Percentiles rank a stretch among this genome's conserved stretches.
These are phyloP conservation scores for Cardinalis cardinalis DNA, from an alignment of 2,113 vertebrate species.

Conservation along the genomic window DNA sequence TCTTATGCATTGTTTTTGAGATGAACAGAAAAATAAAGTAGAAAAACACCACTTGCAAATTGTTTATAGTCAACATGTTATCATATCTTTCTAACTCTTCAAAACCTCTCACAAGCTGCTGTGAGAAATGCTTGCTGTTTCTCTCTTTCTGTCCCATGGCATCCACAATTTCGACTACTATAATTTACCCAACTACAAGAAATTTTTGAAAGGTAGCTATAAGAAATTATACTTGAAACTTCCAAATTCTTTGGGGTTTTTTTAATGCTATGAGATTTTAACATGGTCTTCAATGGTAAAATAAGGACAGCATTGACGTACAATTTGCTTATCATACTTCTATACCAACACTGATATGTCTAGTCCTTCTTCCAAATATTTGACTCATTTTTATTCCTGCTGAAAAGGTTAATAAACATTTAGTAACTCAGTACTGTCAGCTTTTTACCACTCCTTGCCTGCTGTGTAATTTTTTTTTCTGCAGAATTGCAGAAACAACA, in stretches of 20 bases:
- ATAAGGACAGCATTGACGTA: background rate
- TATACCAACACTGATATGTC: background rate
- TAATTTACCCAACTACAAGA: background rate
- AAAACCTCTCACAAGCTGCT: too few species aligned
- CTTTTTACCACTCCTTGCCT: background rate
- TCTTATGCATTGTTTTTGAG: too few species aligned
- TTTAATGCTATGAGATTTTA: background rate
- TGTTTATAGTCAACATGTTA: too few species aligned
- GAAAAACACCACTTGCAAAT: too few species aligned
- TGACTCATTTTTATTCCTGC: background rate
- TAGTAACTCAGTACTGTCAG: background rate
- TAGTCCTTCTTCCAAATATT: background rate
- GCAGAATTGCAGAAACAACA: background rate
- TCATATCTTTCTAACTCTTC: too few species aligned
- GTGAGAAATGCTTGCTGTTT: too few species aligned
- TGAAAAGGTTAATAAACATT: background rate
- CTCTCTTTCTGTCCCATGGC: too few species aligned
- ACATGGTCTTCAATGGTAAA: background rate
- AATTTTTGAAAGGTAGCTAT: background rate
- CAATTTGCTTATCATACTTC: background rate
- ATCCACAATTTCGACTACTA: background rate
- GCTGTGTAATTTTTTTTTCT: background rate
- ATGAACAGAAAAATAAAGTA: too few species aligned
- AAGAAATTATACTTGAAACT: background rate
- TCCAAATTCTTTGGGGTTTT: background rate